phyloP scores from a whole-genome alignment of 2,113 vertebrate species.

The Peromyscus maniculatus region DNA sequence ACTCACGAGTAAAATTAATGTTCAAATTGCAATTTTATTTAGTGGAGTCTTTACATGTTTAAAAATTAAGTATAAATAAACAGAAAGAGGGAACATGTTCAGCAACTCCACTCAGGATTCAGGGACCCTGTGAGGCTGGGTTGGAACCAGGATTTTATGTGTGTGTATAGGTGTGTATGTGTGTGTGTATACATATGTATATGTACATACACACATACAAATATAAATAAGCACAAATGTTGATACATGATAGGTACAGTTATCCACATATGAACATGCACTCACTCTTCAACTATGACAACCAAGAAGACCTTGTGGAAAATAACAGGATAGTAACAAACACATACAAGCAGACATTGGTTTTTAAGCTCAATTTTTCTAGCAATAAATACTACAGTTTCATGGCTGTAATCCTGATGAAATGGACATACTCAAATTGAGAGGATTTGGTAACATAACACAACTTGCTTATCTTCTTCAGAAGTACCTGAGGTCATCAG shows the following conservation, averaged over 20 bases:
- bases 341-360: neutral
- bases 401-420: neutral
- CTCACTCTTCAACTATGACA: neutral
- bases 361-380: neutral
- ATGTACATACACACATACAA: neutral
- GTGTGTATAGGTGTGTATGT: neutral
- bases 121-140: neutral
- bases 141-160: neutral
- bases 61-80: constrained; percentile 10
- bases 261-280: neutral
- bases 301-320: neutral
- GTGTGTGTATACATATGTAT: neutral
- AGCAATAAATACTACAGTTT: neutral
- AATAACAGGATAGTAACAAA: neutral
- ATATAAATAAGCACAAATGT: neutral
- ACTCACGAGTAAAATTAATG: neutral
- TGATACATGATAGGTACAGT: neutral
- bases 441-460: neutral
- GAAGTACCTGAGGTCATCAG: neutral
- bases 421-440: neutral
- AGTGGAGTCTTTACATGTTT: constrained; percentile 38
- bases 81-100: constrained; percentile 26
- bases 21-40: constrained; percentile 41
- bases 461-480: neutral
- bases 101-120: neutral